Evolutionary conservation across 2,797 vertebrate genomes (phyloP), one percentile per base, ranked within the genome.

Genomic region (Miichthys miiuy): DNA sequence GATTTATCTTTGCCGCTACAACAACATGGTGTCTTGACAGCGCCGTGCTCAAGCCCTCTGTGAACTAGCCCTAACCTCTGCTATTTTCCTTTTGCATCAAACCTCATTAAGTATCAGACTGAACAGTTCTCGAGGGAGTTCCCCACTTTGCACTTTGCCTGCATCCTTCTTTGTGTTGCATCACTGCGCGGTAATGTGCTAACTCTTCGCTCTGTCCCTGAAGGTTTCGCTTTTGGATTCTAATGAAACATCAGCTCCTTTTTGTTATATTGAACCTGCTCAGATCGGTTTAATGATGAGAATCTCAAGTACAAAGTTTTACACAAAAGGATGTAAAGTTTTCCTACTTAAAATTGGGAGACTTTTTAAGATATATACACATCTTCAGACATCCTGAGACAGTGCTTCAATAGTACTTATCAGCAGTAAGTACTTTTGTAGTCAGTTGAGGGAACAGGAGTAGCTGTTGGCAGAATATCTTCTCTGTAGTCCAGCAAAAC

Each of bases 1-100:
- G 87, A 88, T 67, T 93, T 89, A 89, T 87, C 87, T 81, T 74
- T 20, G 25, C 52, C 41, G 20, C 71, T 72, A 77, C 72, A 76
- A 84, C 82, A 80, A 77, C 62, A 78, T 41, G 65, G 68, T 27
- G 46, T 65, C 68, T 60, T 83, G 69, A 80, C 57, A 77, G 70
- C 62, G 27, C 23, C 47, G 6, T 5, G 67, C 57, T 78, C 66
- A 68, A 83, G 42, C 47, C 51, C 54, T 66, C 46, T 44, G 71
- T 66, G 69, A 80, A 50, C 78, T 80, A 69, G 42, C 64, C 46
- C 72, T 70, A 65, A 75, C 74, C 60, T 82, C 38, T 67, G 44
- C 50, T 63, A 46, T 67, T 57, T 55, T 57, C 56, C 54, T 75
- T 78, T 63, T 50, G 47, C 79, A 73, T 80, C 67, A 85, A 77